Base-by-base conservation (phyloP, 2,888 invertebrate species). In the Cheilosia impressa region DNA sequence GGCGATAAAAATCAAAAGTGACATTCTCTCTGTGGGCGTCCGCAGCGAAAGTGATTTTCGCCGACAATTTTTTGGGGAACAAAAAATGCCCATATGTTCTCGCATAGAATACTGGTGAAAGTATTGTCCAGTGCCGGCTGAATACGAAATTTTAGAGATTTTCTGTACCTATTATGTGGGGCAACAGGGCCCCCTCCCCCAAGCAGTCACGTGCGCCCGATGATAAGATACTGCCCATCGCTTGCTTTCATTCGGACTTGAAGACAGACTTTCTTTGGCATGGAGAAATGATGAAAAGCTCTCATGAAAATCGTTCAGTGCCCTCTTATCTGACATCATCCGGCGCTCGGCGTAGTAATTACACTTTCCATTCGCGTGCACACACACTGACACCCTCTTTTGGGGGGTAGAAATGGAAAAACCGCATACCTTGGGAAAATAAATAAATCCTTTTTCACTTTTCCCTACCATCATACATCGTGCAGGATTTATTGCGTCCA, bases 401-500 rank as follows among this genome's bases (percentile, higher is more conserved):
- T 38, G 13, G 38, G 7, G n/a, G n/a, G 38, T n/a, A n/a, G 17
- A 27, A 31, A 34, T 47, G n/a, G 3, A 50, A 63, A 63, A 63
- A 19, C 47, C 34, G 19, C n/a, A 52, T 10, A 15, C 34, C 22
- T 13, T 13, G 31, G 13, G 27, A 24, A 4, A 9, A 7, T n/a
- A 34, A 19, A 24, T 0, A 19, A 55, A 43, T 27, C 38, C 38
- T 66, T 66, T 76, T 76, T 76, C 66, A 43, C 52, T 58, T 76
- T 52, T 38, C 41, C 15, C 66, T 31, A 17, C 57, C n/a, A 22
- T 41, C 60, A 52, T 60, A 52, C 68, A 50, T 73, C 60, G 57
- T 31, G 50, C 45, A 50, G 76, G 80, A 85, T 85, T 85, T 85
- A 85, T 85, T 41, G 43, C 76, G 17, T 55, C 38, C 75, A 83